These are phyloP conservation scores for Zapus hudsonius DNA, from an alignment of 2,113 vertebrate species.

Conservation along the genomic window DNA sequence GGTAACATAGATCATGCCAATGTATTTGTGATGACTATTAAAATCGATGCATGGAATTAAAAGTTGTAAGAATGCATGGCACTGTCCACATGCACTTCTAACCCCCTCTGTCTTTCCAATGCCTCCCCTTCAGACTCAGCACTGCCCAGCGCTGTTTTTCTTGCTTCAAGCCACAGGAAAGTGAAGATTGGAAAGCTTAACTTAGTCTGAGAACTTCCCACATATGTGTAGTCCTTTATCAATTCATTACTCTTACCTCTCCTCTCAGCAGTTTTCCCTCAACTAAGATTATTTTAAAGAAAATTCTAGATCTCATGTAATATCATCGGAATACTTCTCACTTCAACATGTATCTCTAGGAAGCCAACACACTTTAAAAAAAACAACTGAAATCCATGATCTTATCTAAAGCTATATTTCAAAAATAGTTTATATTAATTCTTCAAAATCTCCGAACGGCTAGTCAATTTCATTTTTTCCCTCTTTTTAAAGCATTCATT, in stretches of 20 bases:
- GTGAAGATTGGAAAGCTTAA: background rate
- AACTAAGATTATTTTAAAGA: background rate
- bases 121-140: background rate
- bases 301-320: background rate
- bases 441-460: background rate
- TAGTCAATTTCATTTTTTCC: slow-evolving; percentile 3
- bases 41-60: slow-evolving; percentile 16
- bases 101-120: background rate
- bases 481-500: background rate
- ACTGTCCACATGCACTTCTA: background rate
- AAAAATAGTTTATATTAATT: slow-evolving; percentile 12
- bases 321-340: slow-evolving; percentile 28
- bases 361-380: slow-evolving; percentile 22
- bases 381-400: background rate
- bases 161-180: slow-evolving; percentile 13
- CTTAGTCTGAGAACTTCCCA: background rate
- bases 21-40: background rate
- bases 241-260: slow-evolving; percentile 30
- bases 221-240: background rate
- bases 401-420: background rate
- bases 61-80: background rate
- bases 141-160: background rate
- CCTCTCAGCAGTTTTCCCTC: background rate
- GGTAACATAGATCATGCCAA: background rate
- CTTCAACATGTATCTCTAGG: background rate